phyloP scores from a whole-genome alignment of 2,888 invertebrate genomes.

The Argynnis bischoffii region DNA sequence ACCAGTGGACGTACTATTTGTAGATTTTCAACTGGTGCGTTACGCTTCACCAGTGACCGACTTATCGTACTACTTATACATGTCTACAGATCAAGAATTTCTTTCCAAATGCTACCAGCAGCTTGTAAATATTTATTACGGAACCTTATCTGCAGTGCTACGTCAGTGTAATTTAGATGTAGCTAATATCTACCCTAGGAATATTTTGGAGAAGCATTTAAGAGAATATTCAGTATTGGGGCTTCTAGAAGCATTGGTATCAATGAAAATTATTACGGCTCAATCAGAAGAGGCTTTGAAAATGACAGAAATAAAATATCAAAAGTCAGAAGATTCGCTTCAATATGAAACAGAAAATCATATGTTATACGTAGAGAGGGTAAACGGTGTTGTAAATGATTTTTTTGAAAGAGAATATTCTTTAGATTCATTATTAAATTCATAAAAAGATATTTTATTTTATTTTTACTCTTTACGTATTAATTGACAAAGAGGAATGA shows the following conservation, averaged over 20 bases:
- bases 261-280: conserved; percentile 71
- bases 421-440: conserved; percentile 49
- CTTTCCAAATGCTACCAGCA: conserved; percentile 55
- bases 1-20: conserved; percentile 60
- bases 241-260: conserved; percentile 66
- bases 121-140: conserved; percentile 60
- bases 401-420: conserved; percentile 62
- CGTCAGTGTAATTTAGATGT: conserved; percentile 59
- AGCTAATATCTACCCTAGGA: conserved; percentile 55
- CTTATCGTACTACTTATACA: conserved; percentile 63
- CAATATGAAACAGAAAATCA: conserved; percentile 49
- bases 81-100: conserved; percentile 59
- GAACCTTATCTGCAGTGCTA: conserved; percentile 60
- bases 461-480: too few relatives aligned
- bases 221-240: conserved; percentile 62
- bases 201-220: conserved; percentile 57
- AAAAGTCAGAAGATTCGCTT: conserved; percentile 47
- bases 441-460: conserved; percentile 40
- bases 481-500: too few relatives aligned
- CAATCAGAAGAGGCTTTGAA: conserved; percentile 60
- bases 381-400: conserved; percentile 62
- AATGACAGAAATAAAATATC: conserved; percentile 64
- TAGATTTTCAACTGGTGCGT: conserved; percentile 62
- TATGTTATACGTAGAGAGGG: conserved; percentile 56
- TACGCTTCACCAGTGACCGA: conserved; percentile 66